phyloP scores from a whole-genome alignment of 2,888 invertebrate genomes.

The Ectobius pallidus region DNA sequence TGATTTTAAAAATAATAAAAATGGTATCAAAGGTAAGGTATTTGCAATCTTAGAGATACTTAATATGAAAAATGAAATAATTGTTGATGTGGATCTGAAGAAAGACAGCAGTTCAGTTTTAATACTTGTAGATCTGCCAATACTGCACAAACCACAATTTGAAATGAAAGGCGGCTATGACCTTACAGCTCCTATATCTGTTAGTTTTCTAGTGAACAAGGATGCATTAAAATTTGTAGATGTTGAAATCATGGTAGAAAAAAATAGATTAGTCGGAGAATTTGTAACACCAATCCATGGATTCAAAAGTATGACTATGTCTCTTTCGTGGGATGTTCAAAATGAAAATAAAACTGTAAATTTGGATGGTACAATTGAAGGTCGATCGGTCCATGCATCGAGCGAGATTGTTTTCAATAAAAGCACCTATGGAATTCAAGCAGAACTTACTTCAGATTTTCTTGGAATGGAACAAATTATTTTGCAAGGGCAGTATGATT shows the following conservation, averaged over 20 bases:
- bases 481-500: conserved; percentile 21
- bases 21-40: not conserved
- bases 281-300: conserved; percentile 16
- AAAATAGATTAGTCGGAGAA: conserved; percentile 5
- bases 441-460: conserved; percentile 17
- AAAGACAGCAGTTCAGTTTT: not conserved
- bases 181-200: not conserved
- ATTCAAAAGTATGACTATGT: not conserved
- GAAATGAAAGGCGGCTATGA: conserved; percentile 8
- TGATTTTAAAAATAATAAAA: not conserved
- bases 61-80: conserved; percentile 3
- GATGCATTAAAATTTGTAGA: not conserved
- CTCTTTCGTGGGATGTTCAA: not conserved
- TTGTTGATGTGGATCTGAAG: not conserved
- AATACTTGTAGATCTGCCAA: not conserved
- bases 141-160: not conserved
- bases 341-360: not conserved
- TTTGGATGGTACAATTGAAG: not conserved
- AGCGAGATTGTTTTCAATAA: not conserved
- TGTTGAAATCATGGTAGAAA: not conserved
- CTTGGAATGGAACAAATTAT: conserved; percentile 17
- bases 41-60: not conserved
- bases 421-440: not conserved
- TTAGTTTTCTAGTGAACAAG: not conserved
- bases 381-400: not conserved